Base-by-base conservation (phyloP, 2,888 invertebrate species). In the Cantharis rufa region DNA sequence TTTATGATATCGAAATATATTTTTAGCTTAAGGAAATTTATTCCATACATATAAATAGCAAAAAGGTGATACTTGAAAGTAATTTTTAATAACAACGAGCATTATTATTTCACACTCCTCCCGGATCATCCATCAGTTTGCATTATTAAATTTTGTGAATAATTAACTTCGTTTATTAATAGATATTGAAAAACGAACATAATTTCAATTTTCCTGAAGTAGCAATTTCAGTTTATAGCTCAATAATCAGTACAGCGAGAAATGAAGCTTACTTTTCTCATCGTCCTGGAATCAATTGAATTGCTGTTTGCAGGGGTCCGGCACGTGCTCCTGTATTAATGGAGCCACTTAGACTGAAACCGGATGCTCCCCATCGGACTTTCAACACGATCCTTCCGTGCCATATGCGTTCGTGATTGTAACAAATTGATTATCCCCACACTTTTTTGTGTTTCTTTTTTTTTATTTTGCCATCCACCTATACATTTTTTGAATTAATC, bases 281-380 rank as follows among this genome's bases (percentile, higher is more conserved):
- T 75, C 71, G 62, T 71, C 94, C 90, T 97, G 63, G 62, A 78
- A 78, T 75, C 78, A 78, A 75, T 78, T 75, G 75, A 66, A 72
- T 75, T 75, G 70, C 28, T 75, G 71, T 77, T 77, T 72, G 75
- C 72, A 69, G 48, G 75, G 69, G 71, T 73, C 75, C 70, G 68
- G 77, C 75, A 74, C 80, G 80, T 80, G 80, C 78, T 76, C 13
- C 27, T n/a, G 77, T 78, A 80, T 80, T 80, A 80, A 80, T 80
- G 80, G 77, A 74, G 70, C 78, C 78, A 80, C 78, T 80, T 80
- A 80, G 72, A 78, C 70, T 62, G 70, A 69, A 74, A 62, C 74
- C 78, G 78, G 75, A 77, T 75, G 77, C 74, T 77, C 66, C 71
- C 24, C 71, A 71, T 71, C 74, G 77, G 74, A 62, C 74, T 78